Evolutionary conservation across 2,888 invertebrate genomes (phyloP).

Genomic region (Amaurobius ferox): DNA sequence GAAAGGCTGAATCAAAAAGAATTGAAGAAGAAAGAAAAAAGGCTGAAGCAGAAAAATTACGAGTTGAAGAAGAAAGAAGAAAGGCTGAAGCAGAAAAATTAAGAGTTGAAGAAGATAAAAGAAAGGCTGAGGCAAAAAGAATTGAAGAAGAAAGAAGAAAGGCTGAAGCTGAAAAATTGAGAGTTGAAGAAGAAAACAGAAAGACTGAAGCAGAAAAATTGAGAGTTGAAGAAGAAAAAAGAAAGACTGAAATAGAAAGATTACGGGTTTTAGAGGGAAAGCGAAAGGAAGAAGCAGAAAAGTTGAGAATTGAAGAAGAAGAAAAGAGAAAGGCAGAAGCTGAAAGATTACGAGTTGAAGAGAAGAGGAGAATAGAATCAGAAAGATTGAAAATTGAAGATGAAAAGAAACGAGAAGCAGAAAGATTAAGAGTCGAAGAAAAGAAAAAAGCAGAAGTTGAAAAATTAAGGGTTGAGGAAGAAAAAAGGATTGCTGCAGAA

Average conservation of each 20-base stretch:
- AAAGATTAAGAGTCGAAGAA: background rate
- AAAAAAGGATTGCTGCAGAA: conserved; percentile 28
- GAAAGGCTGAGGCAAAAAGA: conserved; percentile 22
- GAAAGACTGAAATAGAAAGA: conserved; percentile 23
- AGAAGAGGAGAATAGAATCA: conserved; percentile 12
- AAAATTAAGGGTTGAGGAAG: conserved; percentile 10
- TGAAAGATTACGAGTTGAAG: background rate
- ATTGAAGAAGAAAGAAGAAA: background rate
- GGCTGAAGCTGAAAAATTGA: background rate
- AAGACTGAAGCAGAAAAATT: background rate
- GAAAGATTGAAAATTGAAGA: conserved; percentile 12
- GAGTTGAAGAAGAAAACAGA: background rate
- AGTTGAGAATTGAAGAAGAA: background rate
- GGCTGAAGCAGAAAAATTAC: background rate
- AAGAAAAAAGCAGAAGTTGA: conserved; percentile 10
- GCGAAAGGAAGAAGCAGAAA: conserved; percentile 6
- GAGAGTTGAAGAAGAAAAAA: conserved; percentile 9
- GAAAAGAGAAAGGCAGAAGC: background rate
- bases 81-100: background rate
- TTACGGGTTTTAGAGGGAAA: background rate
- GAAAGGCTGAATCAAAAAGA: conserved; percentile 8
- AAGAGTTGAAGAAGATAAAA: conserved; percentile 1
- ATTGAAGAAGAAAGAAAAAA: conserved; percentile 23
- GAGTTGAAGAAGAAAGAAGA: conserved; percentile 22
- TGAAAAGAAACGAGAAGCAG: conserved; percentile 21